Base-by-base conservation (phyloP, 1,140 invertebrate species). In the Samia ricini region DNA sequence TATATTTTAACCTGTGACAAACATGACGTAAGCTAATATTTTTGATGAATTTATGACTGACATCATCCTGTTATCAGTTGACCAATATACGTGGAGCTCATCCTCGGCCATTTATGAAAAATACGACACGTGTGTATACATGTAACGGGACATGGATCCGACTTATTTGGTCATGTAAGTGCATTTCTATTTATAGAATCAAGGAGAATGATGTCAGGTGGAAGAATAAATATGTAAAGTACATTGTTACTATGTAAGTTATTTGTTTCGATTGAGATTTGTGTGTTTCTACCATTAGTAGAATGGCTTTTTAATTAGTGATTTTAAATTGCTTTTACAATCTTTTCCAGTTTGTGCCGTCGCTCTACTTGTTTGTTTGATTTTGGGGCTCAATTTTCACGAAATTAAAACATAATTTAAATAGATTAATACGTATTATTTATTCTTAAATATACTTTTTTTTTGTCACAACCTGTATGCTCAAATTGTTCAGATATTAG, bases 111-210 rank as follows among this genome's bases (percentile, higher is more conserved):
- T 59, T 21, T 52, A 42, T 42, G 33, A 42, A 10, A 15, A 15
- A 42, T 15, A 15, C 63, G 59, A 42, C 10, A 5, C 12, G 18
- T 26, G 22, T 48, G 29, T 21, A 52, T 0, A 42, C 55, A 19
- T 52, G 10, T 29, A 29, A 56, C 54, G 54, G 54, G 54, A 56
- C 24, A 29, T 18, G n/a, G 26, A 3, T 24, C 18, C 22, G 24
- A 24, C 7, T 56, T 61, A 48, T 54, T 58, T 24, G 54, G 69
- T 61, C 52, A 54, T 71, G 49, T 76, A 72, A 72, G 63, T 80
- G 80, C 81, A 85, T 72, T 80, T 76, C 85, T 88, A 88, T 77
- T 79, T 81, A 77, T 88, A 88, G 75, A 61, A 42, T n/a, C 68
- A 69, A 77, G 72, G 79, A 61, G 55, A 67, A 61, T 81, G 74